These are phyloP conservation scores for Dichetophora obliterata DNA, from an alignment of 2,888 invertebrate species.

Conservation along the genomic window DNA sequence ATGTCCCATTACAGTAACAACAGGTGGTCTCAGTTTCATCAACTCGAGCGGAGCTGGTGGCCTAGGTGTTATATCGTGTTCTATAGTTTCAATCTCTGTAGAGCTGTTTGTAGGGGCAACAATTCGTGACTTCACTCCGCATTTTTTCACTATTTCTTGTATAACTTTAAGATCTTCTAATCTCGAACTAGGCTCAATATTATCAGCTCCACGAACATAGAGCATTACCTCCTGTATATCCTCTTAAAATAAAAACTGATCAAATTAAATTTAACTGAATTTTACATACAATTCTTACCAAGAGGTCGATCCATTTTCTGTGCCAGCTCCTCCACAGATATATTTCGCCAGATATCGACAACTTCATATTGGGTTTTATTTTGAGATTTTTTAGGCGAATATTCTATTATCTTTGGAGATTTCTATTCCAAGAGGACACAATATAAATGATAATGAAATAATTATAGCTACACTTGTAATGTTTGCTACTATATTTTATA, in stretches of 20 bases:
- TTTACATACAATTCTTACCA: slow-evolving; percentile 69
- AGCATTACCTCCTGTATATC: slow-evolving; percentile 79
- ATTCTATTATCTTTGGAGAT: slow-evolving; percentile 73
- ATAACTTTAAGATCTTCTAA: slow-evolving; percentile 78
- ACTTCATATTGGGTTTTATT: slow-evolving; percentile 61
- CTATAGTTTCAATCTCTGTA: slow-evolving; percentile 59
- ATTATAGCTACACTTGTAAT: no score
- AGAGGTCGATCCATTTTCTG: slow-evolving; percentile 75
- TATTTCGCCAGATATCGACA: slow-evolving; percentile 83
- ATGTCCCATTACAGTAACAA: slow-evolving; percentile 99
- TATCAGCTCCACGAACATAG: slow-evolving; percentile 74
- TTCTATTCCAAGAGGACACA: slow-evolving; percentile 63
- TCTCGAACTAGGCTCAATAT: slow-evolving; percentile 72
- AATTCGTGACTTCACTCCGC: slow-evolving; percentile 76
- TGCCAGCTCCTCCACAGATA: slow-evolving; percentile 84
- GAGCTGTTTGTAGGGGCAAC: slow-evolving; percentile 69
- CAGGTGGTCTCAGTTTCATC: slow-evolving; percentile 85
- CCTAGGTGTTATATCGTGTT: slow-evolving; percentile 73
- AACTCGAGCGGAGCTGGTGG: slow-evolving; percentile 77
- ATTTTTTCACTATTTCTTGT: slow-evolving; percentile 77
- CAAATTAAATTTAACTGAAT: not conserved
- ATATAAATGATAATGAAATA: not conserved
- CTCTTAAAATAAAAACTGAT: slow-evolving; percentile 70
- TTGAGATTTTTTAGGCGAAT: slow-evolving; percentile 67
- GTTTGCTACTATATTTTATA: no score